phyloP scores from a whole-genome alignment of 2,888 invertebrate genomes.

The Phortica magna region DNA sequence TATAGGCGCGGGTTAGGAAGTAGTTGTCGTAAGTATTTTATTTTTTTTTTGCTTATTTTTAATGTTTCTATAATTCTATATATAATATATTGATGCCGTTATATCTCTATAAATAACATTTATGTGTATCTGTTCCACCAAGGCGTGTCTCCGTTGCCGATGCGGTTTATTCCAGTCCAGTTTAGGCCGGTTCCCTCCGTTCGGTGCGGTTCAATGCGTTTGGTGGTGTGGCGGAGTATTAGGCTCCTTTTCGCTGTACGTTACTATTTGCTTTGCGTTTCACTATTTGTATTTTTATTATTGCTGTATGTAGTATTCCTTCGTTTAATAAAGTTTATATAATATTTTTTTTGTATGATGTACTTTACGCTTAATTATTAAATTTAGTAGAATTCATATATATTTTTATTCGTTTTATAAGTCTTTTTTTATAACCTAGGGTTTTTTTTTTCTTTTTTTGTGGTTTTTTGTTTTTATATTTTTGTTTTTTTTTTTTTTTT shows the following conservation, averaged over 20 bases:
- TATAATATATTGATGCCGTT: background rate
- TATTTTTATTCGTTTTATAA: conserved; percentile 74
- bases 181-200: background rate
- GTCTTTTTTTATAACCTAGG: conserved; percentile 74
- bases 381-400: conserved; percentile 38
- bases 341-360: conserved; percentile 57
- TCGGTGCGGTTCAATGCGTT: background rate
- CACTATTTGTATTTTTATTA: conserved; percentile 64
- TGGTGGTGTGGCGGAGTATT: conserved; percentile 11
- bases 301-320: conserved; percentile 64
- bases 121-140: background rate
- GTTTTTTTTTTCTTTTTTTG: conserved; percentile 56
- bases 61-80: background rate
- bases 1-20: conserved; percentile 26
- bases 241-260: conserved; percentile 59
- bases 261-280: conserved; percentile 69
- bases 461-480: conserved; percentile 53
- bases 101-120: conserved; percentile 3
- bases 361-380: conserved; percentile 63
- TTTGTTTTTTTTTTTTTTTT: conserved; percentile 48
- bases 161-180: too few species aligned
- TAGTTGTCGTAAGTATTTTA: background rate
- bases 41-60: background rate
- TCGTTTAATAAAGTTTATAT: conserved; percentile 33
- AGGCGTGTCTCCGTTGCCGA: background rate